These are phyloP conservation scores for Cirrhinus molitorella DNA, from an alignment of 2,797 vertebrate species.

Conservation along the genomic window DNA sequence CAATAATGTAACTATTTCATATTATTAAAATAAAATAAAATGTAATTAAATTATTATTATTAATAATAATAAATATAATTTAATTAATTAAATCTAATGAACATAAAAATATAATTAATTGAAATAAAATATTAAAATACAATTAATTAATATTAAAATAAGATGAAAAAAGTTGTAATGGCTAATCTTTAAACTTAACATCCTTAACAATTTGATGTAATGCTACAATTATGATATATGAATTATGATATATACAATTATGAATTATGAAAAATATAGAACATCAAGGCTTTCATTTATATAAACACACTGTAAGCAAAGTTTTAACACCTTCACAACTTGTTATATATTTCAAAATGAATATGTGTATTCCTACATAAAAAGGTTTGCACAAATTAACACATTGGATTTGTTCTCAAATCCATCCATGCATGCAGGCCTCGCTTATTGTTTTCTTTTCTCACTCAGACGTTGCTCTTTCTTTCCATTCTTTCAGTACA, in stretches of 20 bases:
- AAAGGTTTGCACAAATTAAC: background rate
- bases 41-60: no score
- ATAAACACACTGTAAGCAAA: background rate
- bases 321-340: background rate
- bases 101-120: no score
- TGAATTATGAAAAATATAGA: background rate
- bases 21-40: no score
- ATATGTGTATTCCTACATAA: background rate
- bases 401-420: conserved; percentile 1
- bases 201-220: background rate
- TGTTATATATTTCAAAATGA: background rate
- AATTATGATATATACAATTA: no score
- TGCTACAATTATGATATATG: no score
- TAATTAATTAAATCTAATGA: no score
- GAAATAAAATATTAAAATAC: no score
- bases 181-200: background rate
- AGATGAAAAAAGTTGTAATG: background rate
- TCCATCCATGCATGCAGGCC: background rate
- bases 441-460: background rate
- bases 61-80: no score
- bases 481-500: background rate
- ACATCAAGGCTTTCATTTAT: background rate
- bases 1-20: no score
- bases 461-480: background rate
- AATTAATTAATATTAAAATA: no score